A percentile compares a stretch with the other conserved stretches of the same genome.
These are phyloP conservation scores for Leucosticte australis DNA, from an alignment of 2,113 vertebrate genomes.

Conservation along the genomic window DNA sequence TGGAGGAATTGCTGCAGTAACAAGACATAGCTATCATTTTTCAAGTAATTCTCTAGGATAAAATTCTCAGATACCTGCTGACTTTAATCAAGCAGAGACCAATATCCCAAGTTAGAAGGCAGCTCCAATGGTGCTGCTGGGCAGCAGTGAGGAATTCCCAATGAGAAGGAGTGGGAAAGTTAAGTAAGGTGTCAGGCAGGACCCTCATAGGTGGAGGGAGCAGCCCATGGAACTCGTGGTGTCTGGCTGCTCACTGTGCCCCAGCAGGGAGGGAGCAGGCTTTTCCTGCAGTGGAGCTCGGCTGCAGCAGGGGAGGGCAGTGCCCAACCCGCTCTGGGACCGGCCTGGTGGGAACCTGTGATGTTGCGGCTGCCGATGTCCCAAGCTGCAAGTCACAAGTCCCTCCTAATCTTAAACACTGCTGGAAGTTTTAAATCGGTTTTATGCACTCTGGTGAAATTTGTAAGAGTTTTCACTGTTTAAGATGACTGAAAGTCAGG, in stretches of 20 bases:
- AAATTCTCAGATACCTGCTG: not conserved
- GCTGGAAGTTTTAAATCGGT: not conserved
- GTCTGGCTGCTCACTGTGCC: not conserved
- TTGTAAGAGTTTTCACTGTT: not conserved
- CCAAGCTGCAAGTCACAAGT: not conserved
- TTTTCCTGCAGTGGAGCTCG: not conserved
- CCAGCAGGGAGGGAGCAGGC: rapidly evolving
- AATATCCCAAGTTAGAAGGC: not conserved
- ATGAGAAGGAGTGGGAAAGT: not conserved
- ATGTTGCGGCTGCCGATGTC: rapidly evolving
- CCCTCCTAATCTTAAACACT: not conserved
- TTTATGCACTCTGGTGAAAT: not conserved
- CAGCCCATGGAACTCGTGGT: rapidly evolving
- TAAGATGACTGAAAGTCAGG: rapidly evolving
- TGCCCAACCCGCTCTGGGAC: rapidly evolving
- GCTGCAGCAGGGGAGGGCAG: not conserved
- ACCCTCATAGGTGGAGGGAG: not conserved
- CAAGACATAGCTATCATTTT: not conserved
- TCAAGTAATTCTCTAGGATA: not conserved
- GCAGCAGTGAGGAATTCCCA: not conserved
- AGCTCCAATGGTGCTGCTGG: not conserved
- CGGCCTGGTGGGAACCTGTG: rapidly evolving
- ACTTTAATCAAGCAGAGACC: not conserved
- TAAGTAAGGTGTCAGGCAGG: not conserved
- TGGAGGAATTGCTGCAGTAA: not conserved